A percentile compares a stretch with the other conserved stretches of the same genome.
Conservation (phyloP, 2,888 invertebrate species). For the Luperina nickerlii region DNA sequence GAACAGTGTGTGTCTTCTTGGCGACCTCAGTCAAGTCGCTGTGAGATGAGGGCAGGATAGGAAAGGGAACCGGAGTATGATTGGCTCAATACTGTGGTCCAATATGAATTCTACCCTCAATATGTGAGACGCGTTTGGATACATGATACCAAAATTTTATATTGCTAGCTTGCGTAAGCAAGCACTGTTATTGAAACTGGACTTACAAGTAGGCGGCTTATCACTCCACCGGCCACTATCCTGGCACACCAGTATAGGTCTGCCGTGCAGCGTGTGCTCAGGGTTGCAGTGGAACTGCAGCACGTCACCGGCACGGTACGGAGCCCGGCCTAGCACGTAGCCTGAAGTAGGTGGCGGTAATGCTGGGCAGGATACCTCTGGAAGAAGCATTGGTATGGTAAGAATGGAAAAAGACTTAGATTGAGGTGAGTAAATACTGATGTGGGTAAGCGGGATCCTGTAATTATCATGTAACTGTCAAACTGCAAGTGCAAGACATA, state of each 20-base stretch:
- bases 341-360: constrained; percentile 94
- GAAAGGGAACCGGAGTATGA: no score
- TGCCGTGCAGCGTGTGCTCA: constrained; percentile 96
- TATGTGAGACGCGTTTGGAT: no score
- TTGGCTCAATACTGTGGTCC: no score
- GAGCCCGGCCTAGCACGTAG: constrained; percentile 94
- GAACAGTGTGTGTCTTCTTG: no score
- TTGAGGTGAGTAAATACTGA: background rate
- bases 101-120: no score
- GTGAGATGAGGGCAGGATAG: no score
- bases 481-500: background rate
- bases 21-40: no score
- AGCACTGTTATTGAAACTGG: background rate
- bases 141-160: no score
- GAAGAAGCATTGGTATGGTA: background rate
- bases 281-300: constrained; percentile 97
- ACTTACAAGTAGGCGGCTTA: constrained; percentile 94
- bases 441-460: background rate
- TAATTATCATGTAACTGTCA: background rate
- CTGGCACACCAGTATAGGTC: constrained; percentile 97
- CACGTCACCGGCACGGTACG: constrained; percentile 95
- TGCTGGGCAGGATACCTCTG: constrained; percentile 95
- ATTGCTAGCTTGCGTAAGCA: no score
- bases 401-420: background rate
- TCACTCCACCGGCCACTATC: constrained; percentile 96